A percentile compares a stretch with the other conserved stretches of the same genome.
These are phyloP conservation scores for Poeciliopsis turneri DNA, from an alignment of 2,797 vertebrate species.

Conservation along the genomic window DNA sequence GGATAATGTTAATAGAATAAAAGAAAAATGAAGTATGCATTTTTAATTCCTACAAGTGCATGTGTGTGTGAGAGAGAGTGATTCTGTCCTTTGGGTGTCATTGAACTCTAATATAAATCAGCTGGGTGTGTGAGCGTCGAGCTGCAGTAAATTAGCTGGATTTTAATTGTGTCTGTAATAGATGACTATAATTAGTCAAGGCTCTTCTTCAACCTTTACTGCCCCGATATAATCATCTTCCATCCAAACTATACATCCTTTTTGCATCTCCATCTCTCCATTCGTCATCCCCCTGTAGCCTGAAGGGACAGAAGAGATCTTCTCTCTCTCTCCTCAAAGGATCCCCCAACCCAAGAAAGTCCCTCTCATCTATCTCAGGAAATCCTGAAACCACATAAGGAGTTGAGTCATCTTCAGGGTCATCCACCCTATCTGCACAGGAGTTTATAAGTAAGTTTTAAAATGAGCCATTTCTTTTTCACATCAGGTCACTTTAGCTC, in stretches of 20 bases:
- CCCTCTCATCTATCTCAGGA: conserved; percentile 12
- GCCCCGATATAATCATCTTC: conserved; percentile 76
- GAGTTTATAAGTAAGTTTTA: not conserved
- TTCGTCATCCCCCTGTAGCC: conserved; percentile 62
- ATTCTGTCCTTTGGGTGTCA: conserved; percentile 78
- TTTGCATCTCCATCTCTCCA: conserved; percentile 51
- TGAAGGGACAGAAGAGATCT: conserved; percentile 64
- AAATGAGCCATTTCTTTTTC: not conserved
- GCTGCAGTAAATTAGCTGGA: conserved; percentile 78
- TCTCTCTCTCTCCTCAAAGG: conserved; percentile 50
- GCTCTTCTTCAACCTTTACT: conserved; percentile 73
- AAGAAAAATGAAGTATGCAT: conserved; percentile 8
- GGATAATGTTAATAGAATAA: conserved; percentile 7
- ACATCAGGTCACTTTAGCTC: not conserved
- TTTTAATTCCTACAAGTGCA: conserved; percentile 24
- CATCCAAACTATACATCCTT: conserved; percentile 67
- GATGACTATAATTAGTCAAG: conserved; percentile 81
- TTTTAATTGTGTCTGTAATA: conserved; percentile 84
- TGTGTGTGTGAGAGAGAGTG: conserved; percentile 25
- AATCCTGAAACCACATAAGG: conserved; percentile 2
- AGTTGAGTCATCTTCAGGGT: conserved; percentile 5
- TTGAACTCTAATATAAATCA: conserved; percentile 80
- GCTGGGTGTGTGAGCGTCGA: conserved; percentile 70
- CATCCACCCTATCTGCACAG: not conserved
- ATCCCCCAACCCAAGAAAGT: conserved; percentile 47